Conservation (phyloP, 2,797 vertebrate species). For the Pogoniulus pusillus region DNA sequence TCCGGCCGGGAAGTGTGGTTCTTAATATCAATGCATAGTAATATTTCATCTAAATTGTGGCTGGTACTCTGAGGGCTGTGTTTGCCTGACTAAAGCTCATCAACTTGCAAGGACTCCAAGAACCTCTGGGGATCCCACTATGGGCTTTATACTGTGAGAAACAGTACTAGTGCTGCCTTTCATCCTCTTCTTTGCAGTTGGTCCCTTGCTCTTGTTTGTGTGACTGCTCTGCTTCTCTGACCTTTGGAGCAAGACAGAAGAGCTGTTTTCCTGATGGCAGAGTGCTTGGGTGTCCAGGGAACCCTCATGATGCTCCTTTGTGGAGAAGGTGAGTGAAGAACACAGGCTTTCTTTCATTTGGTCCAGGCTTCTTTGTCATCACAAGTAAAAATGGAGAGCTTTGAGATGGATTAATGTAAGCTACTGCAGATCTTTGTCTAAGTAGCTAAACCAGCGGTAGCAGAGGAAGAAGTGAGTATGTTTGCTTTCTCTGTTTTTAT, state of each 20-base stretch:
- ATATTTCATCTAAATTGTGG: accelerated
- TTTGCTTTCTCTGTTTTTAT: not conserved
- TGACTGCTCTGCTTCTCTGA: accelerated
- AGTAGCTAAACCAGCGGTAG: not conserved
- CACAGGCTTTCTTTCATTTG: not conserved
- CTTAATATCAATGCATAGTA: accelerated
- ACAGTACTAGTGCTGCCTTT: accelerated
- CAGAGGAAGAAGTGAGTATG: not conserved
- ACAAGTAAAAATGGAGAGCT: not conserved
- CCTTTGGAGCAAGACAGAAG: not conserved
- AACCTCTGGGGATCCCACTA: accelerated
- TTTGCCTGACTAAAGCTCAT: not conserved
- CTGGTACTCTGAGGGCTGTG: not conserved
- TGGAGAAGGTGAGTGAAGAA: not conserved
- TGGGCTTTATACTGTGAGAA: accelerated
- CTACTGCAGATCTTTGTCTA: not conserved
- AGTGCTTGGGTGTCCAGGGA: accelerated
- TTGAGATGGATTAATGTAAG: not conserved
- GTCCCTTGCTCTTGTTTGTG: accelerated
- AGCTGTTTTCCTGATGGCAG: not conserved
- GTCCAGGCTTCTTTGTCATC: not conserved
- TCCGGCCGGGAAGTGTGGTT: not conserved
- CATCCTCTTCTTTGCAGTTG: accelerated
- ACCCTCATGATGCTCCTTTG: not conserved
- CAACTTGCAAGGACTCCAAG: not conserved